Percentiles rank a stretch among this genome's conserved stretches.
phyloP scores from a whole-genome alignment of 2,797 vertebrate genomes.

The Ptychadena robeensis region DNA sequence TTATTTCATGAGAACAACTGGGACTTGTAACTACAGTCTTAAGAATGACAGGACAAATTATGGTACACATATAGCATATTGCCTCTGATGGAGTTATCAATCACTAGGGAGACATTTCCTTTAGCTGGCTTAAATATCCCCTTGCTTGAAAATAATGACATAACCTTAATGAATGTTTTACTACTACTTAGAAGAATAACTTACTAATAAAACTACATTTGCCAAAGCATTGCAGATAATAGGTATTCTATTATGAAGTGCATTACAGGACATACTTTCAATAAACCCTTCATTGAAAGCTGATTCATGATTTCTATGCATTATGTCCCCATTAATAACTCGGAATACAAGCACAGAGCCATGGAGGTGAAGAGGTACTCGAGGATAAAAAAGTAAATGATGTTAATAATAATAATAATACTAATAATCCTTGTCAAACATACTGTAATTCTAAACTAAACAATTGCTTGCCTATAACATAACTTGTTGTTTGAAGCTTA shows the following conservation, averaged over 20 bases:
- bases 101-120: conserved; percentile 26
- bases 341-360: neutral
- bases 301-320: conserved; percentile 38
- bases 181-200: conserved; percentile 27
- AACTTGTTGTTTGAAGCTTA: neutral
- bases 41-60: conserved; percentile 4
- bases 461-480: neutral
- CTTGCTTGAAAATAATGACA: conserved; percentile 44
- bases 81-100: conserved; percentile 19
- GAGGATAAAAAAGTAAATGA: neutral
- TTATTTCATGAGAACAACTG: neutral
- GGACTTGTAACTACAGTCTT: conserved; percentile 4
- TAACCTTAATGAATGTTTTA: conserved; percentile 40
- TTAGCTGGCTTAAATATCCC: conserved; percentile 42
- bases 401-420: neutral
- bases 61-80: neutral
- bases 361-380: neutral
- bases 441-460: neutral
- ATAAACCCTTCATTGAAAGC: conserved; percentile 44
- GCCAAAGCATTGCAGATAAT: conserved; percentile 39
- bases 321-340: conserved; percentile 12
- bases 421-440: neutral
- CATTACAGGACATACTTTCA: conserved; percentile 29
- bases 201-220: conserved; percentile 31
- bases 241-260: conserved; percentile 31